phyloP scores from a whole-genome alignment of 2,113 vertebrate species.

The Paracyprichromis sp. region DNA sequence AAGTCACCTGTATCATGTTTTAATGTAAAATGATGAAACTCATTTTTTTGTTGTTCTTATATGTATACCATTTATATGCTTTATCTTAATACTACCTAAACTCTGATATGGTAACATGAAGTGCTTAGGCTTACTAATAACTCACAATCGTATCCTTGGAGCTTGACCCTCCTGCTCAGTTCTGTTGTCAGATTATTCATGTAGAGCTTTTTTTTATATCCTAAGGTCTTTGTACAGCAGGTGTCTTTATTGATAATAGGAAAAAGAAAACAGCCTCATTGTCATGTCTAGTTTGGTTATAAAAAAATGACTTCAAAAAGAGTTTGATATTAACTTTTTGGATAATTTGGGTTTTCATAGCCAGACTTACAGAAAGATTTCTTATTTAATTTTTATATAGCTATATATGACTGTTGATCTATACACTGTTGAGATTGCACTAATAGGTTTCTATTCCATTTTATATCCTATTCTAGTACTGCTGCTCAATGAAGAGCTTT shows the following conservation, averaged over 20 bases:
- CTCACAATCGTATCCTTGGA: not conserved
- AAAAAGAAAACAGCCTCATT: not conserved
- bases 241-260: not conserved
- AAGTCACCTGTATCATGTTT: not conserved
- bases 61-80: not conserved
- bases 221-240: not conserved
- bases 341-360: not conserved
- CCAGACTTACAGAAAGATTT: not conserved
- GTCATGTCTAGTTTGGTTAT: not conserved
- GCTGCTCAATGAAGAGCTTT: not conserved
- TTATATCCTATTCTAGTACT: not conserved
- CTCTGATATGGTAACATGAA: not conserved
- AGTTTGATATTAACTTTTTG: not conserved
- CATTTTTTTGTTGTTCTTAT: not conserved
- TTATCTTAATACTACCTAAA: not conserved
- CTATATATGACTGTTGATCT: not conserved
- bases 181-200: not conserved
- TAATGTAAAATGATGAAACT: not conserved
- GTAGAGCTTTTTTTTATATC: not conserved
- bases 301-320: not conserved
- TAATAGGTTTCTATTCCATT: not conserved
- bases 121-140: not conserved
- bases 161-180: not conserved
- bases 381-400: not conserved
- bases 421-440: not conserved